Conservation (phyloP, 2,797 vertebrate genomes). For the Brachymystax lenok region DNA sequence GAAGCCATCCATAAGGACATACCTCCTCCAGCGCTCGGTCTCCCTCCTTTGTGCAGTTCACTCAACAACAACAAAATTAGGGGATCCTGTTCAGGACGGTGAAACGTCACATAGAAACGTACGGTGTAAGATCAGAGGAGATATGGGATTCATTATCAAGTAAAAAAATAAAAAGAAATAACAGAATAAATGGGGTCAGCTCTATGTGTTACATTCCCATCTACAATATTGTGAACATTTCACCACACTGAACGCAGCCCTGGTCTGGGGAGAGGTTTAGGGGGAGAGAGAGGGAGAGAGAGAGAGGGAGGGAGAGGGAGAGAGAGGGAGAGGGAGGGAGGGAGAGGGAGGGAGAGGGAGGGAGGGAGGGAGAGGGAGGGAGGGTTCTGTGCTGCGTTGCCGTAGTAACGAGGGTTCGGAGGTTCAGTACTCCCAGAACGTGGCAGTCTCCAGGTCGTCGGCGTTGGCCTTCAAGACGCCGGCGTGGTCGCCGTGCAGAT, state of each 20-base stretch:
- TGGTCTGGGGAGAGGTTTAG: too few species aligned
- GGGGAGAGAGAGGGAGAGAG: accelerated
- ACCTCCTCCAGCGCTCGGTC: conserved; percentile 23
- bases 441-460: conserved; percentile 88
- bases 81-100: neutral
- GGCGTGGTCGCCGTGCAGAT: conserved; percentile 95
- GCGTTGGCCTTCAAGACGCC: conserved; percentile 95
- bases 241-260: neutral
- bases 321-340: conserved; percentile 18
- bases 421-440: conserved; percentile 96
- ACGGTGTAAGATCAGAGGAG: neutral
- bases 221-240: neutral
- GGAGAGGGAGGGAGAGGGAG: neutral
- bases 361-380: conserved; percentile 20
- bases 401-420: neutral
- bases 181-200: neutral
- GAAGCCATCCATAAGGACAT: conserved; percentile 20
- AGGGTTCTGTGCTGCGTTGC: conserved; percentile 31
- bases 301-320: neutral
- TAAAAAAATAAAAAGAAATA: too few species aligned
- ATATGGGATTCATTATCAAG: neutral
- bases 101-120: conserved; percentile 10
- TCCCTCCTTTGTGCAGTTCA: conserved; percentile 61
- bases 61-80: conserved; percentile 28
- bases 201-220: neutral